Conservation (phyloP, 2,888 invertebrate species). For the Melieria omissa region DNA sequence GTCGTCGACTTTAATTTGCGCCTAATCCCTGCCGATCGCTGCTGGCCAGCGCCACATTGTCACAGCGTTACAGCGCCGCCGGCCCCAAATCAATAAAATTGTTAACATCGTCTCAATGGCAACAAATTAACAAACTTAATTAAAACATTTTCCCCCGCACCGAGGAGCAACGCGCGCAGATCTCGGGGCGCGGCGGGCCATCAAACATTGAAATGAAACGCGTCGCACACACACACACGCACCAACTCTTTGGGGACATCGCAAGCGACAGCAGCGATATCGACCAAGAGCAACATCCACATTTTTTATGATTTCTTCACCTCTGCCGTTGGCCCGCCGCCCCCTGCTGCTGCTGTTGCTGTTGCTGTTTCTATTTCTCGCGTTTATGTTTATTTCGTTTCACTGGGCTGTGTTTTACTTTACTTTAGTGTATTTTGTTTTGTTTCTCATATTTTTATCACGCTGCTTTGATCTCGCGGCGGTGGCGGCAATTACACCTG, state of each 20-base stretch:
- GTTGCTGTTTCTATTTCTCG: conserved; percentile 5
- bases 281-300: no score
- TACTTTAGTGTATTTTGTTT: conserved; percentile 11
- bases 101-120: conserved; percentile 33
- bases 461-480: not conserved
- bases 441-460: conserved; percentile 13
- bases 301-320: not conserved
- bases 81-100: conserved; percentile 29
- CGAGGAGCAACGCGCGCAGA: not conserved
- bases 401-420: not conserved
- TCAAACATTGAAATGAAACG: not conserved
- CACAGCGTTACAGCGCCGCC: no score
- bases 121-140: conserved; percentile 38
- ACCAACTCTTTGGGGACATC: not conserved
- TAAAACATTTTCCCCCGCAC: conserved; percentile 22
- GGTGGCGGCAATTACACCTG: not conserved
- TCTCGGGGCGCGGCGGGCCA: no score
- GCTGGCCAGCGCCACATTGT: not conserved
- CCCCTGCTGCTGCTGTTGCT: conserved; percentile 15
- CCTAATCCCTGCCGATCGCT: not conserved
- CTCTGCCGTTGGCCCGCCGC: not conserved
- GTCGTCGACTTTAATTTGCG: conserved; percentile 9
- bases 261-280: no score
- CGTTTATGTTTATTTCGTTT: conserved; percentile 5
- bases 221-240: not conserved